Conservation (phyloP, 2,888 invertebrate species). For the Serrognathus titanus region DNA sequence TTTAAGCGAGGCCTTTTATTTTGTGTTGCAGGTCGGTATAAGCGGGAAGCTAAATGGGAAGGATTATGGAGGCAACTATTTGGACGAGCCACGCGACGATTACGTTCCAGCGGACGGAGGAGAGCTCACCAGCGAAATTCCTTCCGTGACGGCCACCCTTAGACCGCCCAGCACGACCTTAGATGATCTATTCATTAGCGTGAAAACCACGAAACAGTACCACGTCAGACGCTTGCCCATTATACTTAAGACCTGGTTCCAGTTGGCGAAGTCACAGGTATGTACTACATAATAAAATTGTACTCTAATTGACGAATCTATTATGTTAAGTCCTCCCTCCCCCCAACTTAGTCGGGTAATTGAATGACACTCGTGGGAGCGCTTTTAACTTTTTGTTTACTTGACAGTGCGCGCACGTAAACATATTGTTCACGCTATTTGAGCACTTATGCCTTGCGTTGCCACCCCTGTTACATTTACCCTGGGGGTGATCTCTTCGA, state of each 20-base stretch:
- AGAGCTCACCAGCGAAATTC: slow-evolving; percentile 31
- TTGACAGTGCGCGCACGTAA: slow-evolving; percentile 10
- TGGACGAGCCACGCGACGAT: slow-evolving; percentile 31
- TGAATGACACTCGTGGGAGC: slow-evolving; percentile 7
- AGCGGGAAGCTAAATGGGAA: slow-evolving; percentile 37
- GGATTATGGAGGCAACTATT: slow-evolving; percentile 34
- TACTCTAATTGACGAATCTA: no score
- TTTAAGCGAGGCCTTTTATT: slow-evolving; percentile 12
- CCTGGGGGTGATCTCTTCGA: slow-evolving; percentile 1
- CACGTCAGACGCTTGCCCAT: slow-evolving; percentile 80
- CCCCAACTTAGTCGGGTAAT: no score
- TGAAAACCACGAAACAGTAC: slow-evolving; percentile 89
- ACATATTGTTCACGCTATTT: slow-evolving; percentile 28
- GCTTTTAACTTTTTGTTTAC: slow-evolving; percentile 13
- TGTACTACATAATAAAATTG: no score
- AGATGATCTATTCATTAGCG: slow-evolving; percentile 90
- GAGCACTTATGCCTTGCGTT: slow-evolving; percentile 13
- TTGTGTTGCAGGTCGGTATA: slow-evolving; percentile 35
- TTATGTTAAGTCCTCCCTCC: not conserved
- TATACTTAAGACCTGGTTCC: slow-evolving; percentile 94
- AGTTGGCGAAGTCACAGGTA: slow-evolving; percentile 88
- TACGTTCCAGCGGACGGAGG: slow-evolving; percentile 11
- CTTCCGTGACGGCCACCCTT: slow-evolving; percentile 48
- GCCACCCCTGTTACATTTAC: no score
- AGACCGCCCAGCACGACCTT: slow-evolving; percentile 66